Evolutionary conservation across 1,140 invertebrate genomes (phyloP).

Genomic region (Luehdorfia chinensis): DNA sequence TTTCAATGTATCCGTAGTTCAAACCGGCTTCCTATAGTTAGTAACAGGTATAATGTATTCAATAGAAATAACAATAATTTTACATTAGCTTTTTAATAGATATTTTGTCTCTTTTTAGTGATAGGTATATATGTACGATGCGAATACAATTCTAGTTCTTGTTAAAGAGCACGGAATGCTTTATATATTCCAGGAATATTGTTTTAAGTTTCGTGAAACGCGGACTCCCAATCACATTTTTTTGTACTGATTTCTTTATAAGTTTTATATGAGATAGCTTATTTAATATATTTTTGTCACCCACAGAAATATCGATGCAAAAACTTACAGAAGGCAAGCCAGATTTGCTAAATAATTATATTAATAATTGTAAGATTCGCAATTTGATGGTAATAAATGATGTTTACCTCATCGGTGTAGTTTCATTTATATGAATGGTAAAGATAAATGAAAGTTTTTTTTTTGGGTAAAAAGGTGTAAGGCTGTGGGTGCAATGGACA

Average conservation of each 20-base stretch:
- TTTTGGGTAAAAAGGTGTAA: no score
- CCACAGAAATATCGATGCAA: conserved; percentile 25
- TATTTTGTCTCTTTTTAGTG: conserved; percentile 18
- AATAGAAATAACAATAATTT: conserved; percentile 17
- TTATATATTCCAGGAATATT: conserved; percentile 8
- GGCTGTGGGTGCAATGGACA: no score
- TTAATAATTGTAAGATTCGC: conserved; percentile 53
- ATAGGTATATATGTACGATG: conserved; percentile 11
- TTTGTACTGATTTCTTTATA: conserved; percentile 21
- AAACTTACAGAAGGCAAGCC: conserved; percentile 41
- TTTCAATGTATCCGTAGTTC: conserved; percentile 21
- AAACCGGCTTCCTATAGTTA: conserved; percentile 39
- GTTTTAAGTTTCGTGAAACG: not conserved
- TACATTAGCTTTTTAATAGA: conserved; percentile 15
- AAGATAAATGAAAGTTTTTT: no score
- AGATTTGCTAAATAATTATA: conserved; percentile 55
- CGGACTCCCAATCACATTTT: not conserved
- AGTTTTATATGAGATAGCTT: conserved; percentile 19
- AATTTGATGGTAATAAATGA: conserved; percentile 62
- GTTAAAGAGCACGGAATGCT: conserved; percentile 4
- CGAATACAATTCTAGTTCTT: not conserved
- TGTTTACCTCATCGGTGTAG: conserved; percentile 37
- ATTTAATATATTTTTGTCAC: conserved; percentile 21
- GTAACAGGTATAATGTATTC: conserved; percentile 10
- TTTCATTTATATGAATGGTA: conserved; percentile 57